These are phyloP conservation scores for Steinernema carpocapsae DNA, from an alignment of 2,888 invertebrate genomes.

Conservation along the genomic window DNA sequence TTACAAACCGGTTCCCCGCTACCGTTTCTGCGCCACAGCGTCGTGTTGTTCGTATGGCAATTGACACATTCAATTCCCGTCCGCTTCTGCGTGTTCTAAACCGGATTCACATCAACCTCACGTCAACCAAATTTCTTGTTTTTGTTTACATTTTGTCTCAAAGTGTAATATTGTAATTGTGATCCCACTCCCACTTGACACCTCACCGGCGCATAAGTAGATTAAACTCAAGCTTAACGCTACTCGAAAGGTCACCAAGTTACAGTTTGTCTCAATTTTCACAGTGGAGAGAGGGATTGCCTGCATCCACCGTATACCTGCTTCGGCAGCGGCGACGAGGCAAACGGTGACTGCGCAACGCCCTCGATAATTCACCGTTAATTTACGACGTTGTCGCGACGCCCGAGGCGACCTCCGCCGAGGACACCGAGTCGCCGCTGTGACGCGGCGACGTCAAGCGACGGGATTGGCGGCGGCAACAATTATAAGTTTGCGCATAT, in stretches of 20 bases:
- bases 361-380: constrained; percentile 29
- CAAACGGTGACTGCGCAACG: neutral
- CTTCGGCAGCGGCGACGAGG: neutral
- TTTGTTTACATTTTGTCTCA: neutral
- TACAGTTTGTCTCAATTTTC: neutral
- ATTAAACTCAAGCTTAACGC: neutral
- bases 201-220: neutral
- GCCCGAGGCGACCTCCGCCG: constrained; percentile 27
- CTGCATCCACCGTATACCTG: too few relatives aligned
- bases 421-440: constrained; percentile 3
- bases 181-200: constrained; percentile 10
- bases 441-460: neutral
- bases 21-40: constrained; percentile 92
- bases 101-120: constrained; percentile 35
- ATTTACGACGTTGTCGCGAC: constrained; percentile 28
- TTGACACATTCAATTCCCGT: constrained; percentile 88
- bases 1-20: constrained; percentile 96
- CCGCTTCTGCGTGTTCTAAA: constrained; percentile 74
- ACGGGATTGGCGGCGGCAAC: constrained; percentile 12
- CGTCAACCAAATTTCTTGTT: too few relatives aligned
- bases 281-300: too few relatives aligned
- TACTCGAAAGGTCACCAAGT: neutral
- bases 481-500: constrained; percentile 27
- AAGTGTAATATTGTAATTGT: neutral
- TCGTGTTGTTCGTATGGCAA: constrained; percentile 87